phyloP scores from a whole-genome alignment of 2,888 invertebrate genomes.

The Chloroclysta siterata region DNA sequence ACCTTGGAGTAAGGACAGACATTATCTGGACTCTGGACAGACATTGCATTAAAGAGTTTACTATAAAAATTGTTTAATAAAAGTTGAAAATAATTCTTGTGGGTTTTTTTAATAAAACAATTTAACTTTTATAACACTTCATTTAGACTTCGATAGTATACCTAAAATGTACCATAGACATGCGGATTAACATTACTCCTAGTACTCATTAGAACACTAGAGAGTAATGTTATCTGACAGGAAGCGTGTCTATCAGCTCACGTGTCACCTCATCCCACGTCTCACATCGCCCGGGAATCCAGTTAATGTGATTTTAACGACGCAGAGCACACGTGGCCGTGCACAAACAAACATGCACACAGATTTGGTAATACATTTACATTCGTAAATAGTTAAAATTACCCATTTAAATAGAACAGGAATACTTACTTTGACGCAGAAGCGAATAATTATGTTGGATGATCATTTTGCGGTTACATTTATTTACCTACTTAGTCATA shows the following conservation, averaged over 20 bases:
- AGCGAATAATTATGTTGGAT: neutral
- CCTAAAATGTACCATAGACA: neutral
- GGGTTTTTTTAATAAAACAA: too few species aligned
- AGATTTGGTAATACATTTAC: constrained; percentile 38
- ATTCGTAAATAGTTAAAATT: constrained; percentile 24
- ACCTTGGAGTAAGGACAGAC: too few species aligned
- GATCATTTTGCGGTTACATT: constrained; percentile 8
- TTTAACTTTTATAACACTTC: too few species aligned
- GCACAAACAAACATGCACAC: constrained; percentile 35
- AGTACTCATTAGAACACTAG: constrained; percentile 7
- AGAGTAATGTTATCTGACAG: constrained; percentile 33
- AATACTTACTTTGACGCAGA: constrained; percentile 1
- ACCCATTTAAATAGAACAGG: constrained; percentile 26
- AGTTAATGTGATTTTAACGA: constrained; percentile 73
- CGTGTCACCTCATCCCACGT: constrained; percentile 37
- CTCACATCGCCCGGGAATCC: constrained; percentile 46
- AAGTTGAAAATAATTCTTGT: too few species aligned
- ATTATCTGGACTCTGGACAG: too few species aligned
- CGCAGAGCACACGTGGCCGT: constrained; percentile 57
- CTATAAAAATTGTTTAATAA: neutral
- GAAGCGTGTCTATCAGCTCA: constrained; percentile 43
- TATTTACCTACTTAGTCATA: neutral
- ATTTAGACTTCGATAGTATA: neutral
- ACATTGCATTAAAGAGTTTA: too few species aligned
- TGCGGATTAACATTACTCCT: too few species aligned